Conservation (phyloP, 2,888 invertebrate genomes). For the Tachina grossa region DNA sequence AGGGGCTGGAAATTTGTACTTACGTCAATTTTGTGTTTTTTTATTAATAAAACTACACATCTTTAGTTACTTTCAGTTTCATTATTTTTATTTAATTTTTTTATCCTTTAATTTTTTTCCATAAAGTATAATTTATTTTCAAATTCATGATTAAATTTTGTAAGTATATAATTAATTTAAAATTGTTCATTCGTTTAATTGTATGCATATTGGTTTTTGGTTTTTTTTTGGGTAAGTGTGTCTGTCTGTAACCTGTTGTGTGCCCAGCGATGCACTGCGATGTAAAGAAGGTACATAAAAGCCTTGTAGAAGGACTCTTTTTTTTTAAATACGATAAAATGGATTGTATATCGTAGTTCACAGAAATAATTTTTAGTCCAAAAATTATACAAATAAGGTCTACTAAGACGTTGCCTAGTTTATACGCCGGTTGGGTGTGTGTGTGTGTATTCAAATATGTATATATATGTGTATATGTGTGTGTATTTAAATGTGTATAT, state of each 20-base stretch:
- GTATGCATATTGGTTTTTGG: constrained; percentile 13
- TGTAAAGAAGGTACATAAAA: too few species aligned
- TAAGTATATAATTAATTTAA: constrained; percentile 41
- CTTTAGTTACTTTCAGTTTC: neutral
- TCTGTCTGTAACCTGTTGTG: neutral
- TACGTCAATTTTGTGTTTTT: neutral
- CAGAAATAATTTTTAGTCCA: too few species aligned
- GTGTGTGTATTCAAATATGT: neutral
- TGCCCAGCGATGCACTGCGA: neutral
- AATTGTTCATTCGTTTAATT: constrained; percentile 41
- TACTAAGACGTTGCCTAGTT: too few species aligned
- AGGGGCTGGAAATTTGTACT: neutral
- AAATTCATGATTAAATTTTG: constrained; percentile 25
- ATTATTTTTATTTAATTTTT: neutral
- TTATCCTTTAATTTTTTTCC: neutral
- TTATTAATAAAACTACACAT: neutral
- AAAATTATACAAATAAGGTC: too few species aligned
- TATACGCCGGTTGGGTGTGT: neutral
- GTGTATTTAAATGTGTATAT: neutral
- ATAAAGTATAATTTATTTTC: constrained; percentile 5
- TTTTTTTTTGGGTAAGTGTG: constrained; percentile 8
- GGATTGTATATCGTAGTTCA: too few species aligned
- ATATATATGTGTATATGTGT: neutral
- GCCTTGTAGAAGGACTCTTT: too few species aligned
- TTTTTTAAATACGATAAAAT: too few species aligned